phyloP scores from a whole-genome alignment of 2,888 invertebrate genomes.

The Mesodorylaimus sp. region DNA sequence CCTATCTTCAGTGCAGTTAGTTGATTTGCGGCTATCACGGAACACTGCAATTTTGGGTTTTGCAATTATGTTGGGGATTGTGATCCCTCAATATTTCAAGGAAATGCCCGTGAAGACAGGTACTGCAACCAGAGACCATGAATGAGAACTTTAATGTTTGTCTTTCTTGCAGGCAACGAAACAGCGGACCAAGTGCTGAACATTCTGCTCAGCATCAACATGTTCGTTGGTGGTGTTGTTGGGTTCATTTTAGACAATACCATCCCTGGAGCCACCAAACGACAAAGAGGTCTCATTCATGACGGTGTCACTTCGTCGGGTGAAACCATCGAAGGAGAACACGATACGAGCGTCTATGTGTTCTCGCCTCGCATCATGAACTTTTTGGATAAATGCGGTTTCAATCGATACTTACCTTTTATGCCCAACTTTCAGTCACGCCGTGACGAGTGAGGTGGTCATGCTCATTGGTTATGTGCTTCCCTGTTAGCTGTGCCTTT shows the following conservation, averaged over 20 bases:
- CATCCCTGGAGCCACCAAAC: slow-evolving; percentile 9
- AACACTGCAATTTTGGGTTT: slow-evolving; percentile 74
- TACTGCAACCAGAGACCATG: slow-evolving; percentile 1
- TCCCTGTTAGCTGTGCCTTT: no score
- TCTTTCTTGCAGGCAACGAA: slow-evolving; percentile 7
- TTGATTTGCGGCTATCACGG: slow-evolving; percentile 59
- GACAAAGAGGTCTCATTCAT: background rate
- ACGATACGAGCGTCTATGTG: no score
- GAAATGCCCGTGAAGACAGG: slow-evolving; percentile 6
- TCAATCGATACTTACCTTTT: no score
- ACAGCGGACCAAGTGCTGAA: slow-evolving; percentile 18
- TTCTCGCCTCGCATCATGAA: no score
- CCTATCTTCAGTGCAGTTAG: slow-evolving; percentile 45
- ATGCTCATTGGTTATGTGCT: no score
- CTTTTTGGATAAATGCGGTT: no score
- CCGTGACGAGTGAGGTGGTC: no score
- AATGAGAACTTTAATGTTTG: background rate
- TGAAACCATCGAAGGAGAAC: no score
- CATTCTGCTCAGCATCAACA: slow-evolving; percentile 22
- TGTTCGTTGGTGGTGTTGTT: slow-evolving; percentile 33
- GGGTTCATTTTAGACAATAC: slow-evolving; percentile 36
- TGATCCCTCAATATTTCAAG: slow-evolving; percentile 27
- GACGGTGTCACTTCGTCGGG: no score
- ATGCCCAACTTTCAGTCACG: no score
- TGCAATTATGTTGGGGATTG: slow-evolving; percentile 63